Conservation (phyloP, 2,113 vertebrate genomes). For the Daboia siamensis region DNA sequence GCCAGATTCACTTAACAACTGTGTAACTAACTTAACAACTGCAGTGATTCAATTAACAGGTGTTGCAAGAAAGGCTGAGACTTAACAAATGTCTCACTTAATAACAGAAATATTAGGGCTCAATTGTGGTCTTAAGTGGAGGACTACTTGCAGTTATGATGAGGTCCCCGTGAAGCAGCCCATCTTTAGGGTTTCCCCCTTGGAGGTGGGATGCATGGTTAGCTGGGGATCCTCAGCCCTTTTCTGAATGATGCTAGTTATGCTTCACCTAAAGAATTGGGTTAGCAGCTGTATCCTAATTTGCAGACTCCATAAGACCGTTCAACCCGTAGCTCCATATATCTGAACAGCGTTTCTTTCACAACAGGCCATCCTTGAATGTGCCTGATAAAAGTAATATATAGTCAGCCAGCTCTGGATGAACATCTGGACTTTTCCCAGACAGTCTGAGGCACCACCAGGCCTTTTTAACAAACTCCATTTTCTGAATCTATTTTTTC, state of each 20-base stretch:
- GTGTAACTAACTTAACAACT: not conserved
- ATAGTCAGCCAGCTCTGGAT: not conserved
- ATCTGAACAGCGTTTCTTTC: not conserved
- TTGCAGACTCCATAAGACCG: not conserved
- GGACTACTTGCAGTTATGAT: not conserved
- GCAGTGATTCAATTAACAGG: not conserved
- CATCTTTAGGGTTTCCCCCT: not conserved
- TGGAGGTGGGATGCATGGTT: not conserved
- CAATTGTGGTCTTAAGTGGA: not conserved
- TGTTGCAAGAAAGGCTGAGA: not conserved
- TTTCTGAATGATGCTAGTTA: not conserved
- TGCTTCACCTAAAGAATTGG: not conserved
- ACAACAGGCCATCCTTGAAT: not conserved
- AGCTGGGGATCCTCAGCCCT: not conserved
- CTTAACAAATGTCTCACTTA: not conserved
- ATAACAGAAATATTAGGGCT: not conserved
- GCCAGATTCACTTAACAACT: no score
- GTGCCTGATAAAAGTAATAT: not conserved
- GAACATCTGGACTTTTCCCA: not conserved
- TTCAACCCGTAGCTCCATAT: not conserved
- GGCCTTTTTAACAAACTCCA: not conserved
- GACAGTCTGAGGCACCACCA: not conserved
- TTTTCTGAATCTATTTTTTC: slow-evolving; percentile 14
- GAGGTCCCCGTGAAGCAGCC: not conserved
- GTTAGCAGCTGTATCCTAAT: not conserved